Base-by-base conservation (phyloP, 2,888 invertebrate genomes). In the Belgica antarctica region DNA sequence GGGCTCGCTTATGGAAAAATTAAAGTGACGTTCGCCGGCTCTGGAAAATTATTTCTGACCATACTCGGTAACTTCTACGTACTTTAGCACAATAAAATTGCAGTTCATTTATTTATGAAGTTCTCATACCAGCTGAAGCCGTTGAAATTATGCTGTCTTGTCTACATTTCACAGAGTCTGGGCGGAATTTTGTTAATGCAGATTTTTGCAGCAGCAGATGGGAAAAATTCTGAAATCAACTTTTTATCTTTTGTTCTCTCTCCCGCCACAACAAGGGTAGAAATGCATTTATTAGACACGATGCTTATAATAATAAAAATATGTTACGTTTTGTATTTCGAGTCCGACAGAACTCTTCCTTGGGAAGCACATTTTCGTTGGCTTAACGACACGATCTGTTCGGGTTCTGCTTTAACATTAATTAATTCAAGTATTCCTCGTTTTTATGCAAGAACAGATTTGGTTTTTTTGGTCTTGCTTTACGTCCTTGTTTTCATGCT, bases 61-160 rank as follows among this genome's bases (percentile, higher is more conserved):
- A 41, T 41, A 12, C 34, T 15, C 15, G 41, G 15, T n/a, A 41
- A 41, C 41, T 2, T 5, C 22, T 52, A 22, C 52, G 12, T 52
- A 52, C 7, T 17, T 52, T 22, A 52, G 52, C 52, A 52, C 52
- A 52, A 52, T 52, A 52, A 52, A 52, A 22, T 52, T 52, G 52
- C 52, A 52, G 52, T 52, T 52, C 52, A 52, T 52, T 52, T 52
- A 52, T 52, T 52, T 52, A 52, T 52, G 52, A 52, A 52, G 52
- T 22, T 41, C 15, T 15, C 7, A 31, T 31, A 3, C 41, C 7
- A 7, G 41, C 41, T 41, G 3, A n/a, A n/a, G n/a, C n/a, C n/a
- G n/a, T n/a, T n/a, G n/a, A n/a, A n/a, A n/a, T 10, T 31, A 4
- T 31, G 5, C 10, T 31, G 31, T 10, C 10, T 31, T 10, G 31